Percentiles rank a stretch among this genome's conserved stretches.
These are phyloP conservation scores for Gymnocephalus cernua DNA, from an alignment of 2,113 vertebrate genomes.

Conservation along the genomic window DNA sequence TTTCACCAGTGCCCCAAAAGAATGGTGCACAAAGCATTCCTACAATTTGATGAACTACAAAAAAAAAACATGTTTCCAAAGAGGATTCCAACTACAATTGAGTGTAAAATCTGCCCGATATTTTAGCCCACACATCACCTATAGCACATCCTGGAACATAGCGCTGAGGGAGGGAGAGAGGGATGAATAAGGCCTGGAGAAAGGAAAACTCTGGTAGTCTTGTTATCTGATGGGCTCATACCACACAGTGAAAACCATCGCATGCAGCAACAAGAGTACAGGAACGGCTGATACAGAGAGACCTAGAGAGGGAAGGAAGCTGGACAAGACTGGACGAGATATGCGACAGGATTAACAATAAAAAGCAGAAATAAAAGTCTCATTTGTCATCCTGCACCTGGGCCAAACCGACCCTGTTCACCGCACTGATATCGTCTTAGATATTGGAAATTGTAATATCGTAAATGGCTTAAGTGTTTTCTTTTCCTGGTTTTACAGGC, in stretches of 20 bases:
- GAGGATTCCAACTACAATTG: slow-evolving; percentile 1
- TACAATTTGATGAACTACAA: neutral
- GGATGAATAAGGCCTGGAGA: slow-evolving; percentile 3
- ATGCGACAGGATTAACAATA: slow-evolving; percentile 22
- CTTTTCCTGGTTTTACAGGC: too few species aligned
- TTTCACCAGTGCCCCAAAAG: slow-evolving; percentile 9
- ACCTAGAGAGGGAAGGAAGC: neutral
- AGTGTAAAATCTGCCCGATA: slow-evolving; percentile 8
- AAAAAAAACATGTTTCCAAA: slow-evolving; percentile 11
- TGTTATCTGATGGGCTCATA: slow-evolving; percentile 52
- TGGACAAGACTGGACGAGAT: slow-evolving; percentile 8
- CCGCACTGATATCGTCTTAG: too few species aligned
- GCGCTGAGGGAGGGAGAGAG: neutral
- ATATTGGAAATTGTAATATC: too few species aligned
- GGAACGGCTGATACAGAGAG: neutral
- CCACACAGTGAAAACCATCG: slow-evolving; percentile 3
- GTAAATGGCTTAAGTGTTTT: too few species aligned
- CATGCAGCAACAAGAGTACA: slow-evolving; percentile 12
- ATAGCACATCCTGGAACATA: slow-evolving; percentile 4
- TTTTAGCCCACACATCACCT: slow-evolving; percentile 1
- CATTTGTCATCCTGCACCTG: slow-evolving; percentile 17
- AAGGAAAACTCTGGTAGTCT: slow-evolving; percentile 16
- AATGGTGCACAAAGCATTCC: slow-evolving; percentile 14
- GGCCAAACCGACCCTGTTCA: neutral
- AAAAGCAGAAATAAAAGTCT: slow-evolving; percentile 29